Conservation (phyloP, 2,797 vertebrate genomes). For the Lycodopsis pacificus region DNA sequence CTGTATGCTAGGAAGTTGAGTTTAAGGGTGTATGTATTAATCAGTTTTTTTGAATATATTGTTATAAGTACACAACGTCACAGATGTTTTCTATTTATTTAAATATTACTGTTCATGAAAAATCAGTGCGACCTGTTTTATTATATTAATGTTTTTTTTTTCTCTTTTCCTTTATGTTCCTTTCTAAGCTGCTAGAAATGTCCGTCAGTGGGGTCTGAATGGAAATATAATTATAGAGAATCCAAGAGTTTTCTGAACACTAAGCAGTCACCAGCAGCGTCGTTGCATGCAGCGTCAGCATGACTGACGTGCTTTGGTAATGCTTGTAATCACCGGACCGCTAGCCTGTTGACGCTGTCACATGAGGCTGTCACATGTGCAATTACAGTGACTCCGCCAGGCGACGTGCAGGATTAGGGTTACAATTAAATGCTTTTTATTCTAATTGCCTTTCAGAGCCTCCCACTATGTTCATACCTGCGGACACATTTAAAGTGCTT, state of each 20-base stretch:
- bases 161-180: neutral
- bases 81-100: neutral
- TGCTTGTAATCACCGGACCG: slow-evolving; percentile 22
- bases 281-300: slow-evolving; percentile 4
- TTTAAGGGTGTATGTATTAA: neutral
- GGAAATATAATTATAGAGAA: slow-evolving; percentile 52
- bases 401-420: slow-evolving; percentile 27
- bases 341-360: slow-evolving; percentile 25
- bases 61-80: neutral
- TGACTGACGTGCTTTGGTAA: slow-evolving; percentile 23
- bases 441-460: slow-evolving; percentile 21
- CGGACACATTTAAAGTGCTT: slow-evolving; percentile 21
- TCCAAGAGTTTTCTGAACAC: slow-evolving; percentile 20
- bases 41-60: neutral
- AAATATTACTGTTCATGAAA: neutral
- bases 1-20: neutral
- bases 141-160: neutral
- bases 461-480: slow-evolving; percentile 1
- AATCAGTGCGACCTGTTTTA: neutral
- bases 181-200: slow-evolving; percentile 12
- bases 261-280: slow-evolving; percentile 4
- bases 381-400: slow-evolving; percentile 31
- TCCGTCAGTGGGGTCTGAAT: slow-evolving; percentile 18
- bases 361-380: slow-evolving; percentile 12
- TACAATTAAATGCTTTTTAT: slow-evolving; percentile 36